Conservation (phyloP, 2,797 vertebrate genomes). For the Propithecus perrieri region DNA sequence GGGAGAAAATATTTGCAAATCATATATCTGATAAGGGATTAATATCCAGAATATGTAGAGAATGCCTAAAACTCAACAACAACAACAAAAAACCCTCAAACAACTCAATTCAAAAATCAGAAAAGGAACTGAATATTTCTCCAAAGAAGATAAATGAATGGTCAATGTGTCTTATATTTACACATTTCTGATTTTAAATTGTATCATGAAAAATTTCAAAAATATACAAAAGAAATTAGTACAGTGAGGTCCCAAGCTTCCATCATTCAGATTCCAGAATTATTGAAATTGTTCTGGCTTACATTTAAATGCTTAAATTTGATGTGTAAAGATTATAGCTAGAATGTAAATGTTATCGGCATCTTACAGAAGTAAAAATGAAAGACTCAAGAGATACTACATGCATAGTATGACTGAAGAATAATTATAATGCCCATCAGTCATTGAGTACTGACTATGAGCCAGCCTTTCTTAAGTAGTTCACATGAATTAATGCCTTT, state of each 20-base stretch:
- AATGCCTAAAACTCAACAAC: neutral
- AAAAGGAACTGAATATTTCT: neutral
- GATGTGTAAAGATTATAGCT: neutral
- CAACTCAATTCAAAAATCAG: neutral
- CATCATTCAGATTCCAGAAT: neutral
- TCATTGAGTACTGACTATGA: neutral
- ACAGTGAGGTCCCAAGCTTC: neutral
- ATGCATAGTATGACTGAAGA: neutral
- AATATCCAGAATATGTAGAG: neutral
- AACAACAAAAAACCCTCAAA: neutral
- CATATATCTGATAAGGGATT: neutral
- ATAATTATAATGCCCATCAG: neutral
- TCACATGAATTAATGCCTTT: neutral
- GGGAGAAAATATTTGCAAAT: neutral
- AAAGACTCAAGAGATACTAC: neutral
- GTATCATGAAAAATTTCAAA: neutral
- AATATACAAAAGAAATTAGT: neutral
- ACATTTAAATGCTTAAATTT: neutral
- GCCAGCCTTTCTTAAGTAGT: neutral
- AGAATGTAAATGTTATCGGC: slow-evolving; percentile 22
- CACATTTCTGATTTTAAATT: slow-evolving; percentile 30
- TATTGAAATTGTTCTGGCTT: neutral
- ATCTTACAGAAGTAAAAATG: neutral
- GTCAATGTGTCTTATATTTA: neutral
- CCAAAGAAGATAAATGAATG: neutral